Percentiles rank a stretch among this genome's conserved stretches.
Evolutionary conservation across 2,113 vertebrate species (phyloP).

Genomic region (Silurus meridionalis): DNA sequence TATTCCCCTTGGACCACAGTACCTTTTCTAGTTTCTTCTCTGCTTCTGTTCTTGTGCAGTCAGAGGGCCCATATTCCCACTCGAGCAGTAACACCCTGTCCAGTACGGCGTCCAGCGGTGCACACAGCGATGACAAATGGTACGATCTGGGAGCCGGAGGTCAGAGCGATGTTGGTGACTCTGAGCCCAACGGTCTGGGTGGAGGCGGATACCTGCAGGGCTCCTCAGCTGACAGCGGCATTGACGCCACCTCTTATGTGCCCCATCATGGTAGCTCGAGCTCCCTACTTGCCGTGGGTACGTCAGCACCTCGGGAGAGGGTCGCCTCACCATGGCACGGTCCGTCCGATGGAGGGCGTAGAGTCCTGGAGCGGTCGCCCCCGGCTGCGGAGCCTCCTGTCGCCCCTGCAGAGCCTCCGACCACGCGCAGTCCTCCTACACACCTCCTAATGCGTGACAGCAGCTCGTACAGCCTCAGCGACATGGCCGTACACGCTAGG

Average conservation of each 20-base stretch:
- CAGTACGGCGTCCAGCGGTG: conserved; percentile 89
- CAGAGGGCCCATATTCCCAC: conserved; percentile 93
- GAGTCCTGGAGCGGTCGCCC: conserved; percentile 82
- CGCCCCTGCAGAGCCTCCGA: conserved; percentile 82
- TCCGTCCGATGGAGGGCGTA: conserved; percentile 84
- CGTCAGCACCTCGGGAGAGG: conserved; percentile 79
- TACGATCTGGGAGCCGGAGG: conserved; percentile 81
- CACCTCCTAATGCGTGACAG: conserved; percentile 88
- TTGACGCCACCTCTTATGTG: conserved; percentile 88
- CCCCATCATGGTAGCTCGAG: conserved; percentile 84
- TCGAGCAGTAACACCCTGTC: conserved; percentile 97
- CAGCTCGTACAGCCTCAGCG: conserved; percentile 88
- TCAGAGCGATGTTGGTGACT: conserved; percentile 60
- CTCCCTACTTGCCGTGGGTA: conserved; percentile 79
- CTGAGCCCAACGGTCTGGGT: conserved; percentile 87
- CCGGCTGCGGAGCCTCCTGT: conserved; percentile 77
- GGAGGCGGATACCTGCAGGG: conserved; percentile 88
- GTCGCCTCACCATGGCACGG: conserved; percentile 87
- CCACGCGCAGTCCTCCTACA: conserved; percentile 80
- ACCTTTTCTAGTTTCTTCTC: background rate
- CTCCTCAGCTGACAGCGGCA: conserved; percentile 89
- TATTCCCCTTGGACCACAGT: background rate
- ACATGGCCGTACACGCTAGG: conserved; percentile 87
- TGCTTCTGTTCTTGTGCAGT: conserved; percentile 63
- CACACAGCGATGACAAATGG: conserved; percentile 97